These are phyloP conservation scores for Tryphoninae sp. DNA, from an alignment of 2,888 invertebrate genomes.

Conservation along the genomic window DNA sequence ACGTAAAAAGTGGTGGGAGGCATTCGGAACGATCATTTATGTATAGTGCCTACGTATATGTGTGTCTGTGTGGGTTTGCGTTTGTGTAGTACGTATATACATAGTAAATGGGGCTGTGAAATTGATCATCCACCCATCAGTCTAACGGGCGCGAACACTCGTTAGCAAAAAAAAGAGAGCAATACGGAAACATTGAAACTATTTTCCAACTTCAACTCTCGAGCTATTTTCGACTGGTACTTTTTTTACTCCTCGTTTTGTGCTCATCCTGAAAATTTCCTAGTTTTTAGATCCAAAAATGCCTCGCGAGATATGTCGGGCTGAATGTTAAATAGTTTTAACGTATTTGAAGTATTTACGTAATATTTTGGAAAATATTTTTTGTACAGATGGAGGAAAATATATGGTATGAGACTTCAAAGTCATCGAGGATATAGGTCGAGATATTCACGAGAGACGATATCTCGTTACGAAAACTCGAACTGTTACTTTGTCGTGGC, in stretches of 20 bases:
- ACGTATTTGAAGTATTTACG: not conserved
- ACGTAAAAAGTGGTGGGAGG: slow-evolving; percentile 22
- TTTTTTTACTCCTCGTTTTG: no score
- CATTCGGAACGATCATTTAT: slow-evolving; percentile 2
- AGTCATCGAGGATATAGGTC: not conserved
- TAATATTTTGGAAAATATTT: not conserved
- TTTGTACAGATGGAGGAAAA: not conserved
- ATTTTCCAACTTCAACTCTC: no score
- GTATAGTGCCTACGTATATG: not conserved
- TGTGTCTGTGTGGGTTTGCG: not conserved
- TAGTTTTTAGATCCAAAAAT: no score
- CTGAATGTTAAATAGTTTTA: no score
- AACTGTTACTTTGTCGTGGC: not conserved
- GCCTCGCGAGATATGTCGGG: no score
- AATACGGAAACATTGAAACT: no score
- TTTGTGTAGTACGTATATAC: not conserved
- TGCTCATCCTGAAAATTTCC: no score
- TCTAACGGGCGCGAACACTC: no score
- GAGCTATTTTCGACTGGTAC: no score
- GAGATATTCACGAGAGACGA: not conserved
- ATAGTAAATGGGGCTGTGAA: not conserved
- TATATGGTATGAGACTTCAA: not conserved
- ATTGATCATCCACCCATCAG: no score
- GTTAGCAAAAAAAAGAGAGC: no score
- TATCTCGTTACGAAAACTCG: not conserved